Evolutionary conservation across 2,797 vertebrate species (phyloP), one percentile per base, ranked within the genome.

Genomic region (Urophycis tenuis): DNA sequence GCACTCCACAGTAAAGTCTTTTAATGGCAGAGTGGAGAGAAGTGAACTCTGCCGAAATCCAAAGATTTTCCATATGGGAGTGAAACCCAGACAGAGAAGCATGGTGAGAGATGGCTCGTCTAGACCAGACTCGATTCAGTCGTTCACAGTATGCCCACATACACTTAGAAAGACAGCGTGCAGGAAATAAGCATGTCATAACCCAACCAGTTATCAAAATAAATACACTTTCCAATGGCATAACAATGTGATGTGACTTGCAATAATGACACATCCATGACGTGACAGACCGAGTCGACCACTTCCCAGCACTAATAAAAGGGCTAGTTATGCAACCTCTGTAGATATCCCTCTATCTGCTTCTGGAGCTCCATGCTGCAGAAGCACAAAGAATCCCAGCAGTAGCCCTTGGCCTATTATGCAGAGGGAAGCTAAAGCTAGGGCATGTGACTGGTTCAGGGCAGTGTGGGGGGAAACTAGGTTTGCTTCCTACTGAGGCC

Each of bases 381-480:
- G 81, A 30, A 70, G 39, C 67, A 70, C 83, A 75, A 35, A 33
- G 15, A 74, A 19, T 17, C 49, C 15, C 36, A 39, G 74, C 22
- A 67, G 17, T 34, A 17, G 14, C 49, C 25, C 75, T 67, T 36
- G 22, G 25, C 76, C 74, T 34, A 67, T 82, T 53, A 69, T 76
- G 72, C 71, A 11, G 81, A n/a, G 25, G 76, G 76, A 60, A 60
- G 53, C 53, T 25, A 89, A 88, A 92, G 88, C 87, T 74, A 80
- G 70, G 67, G 80, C 90, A 85, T 90, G 87, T 91, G 90, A 92
- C 83, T 71, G 11, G 77, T 79, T 86, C 77, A 79, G 49, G 34
- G 34, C 5, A 73, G 73, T 67, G 75, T 80, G 81, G 35, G 7
- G 74, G 81, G 53, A 81, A 87, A 85, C 81, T 70, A 53, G 82